phyloP scores from a whole-genome alignment of 2,888 invertebrate species.

The Mantis religiosa region DNA sequence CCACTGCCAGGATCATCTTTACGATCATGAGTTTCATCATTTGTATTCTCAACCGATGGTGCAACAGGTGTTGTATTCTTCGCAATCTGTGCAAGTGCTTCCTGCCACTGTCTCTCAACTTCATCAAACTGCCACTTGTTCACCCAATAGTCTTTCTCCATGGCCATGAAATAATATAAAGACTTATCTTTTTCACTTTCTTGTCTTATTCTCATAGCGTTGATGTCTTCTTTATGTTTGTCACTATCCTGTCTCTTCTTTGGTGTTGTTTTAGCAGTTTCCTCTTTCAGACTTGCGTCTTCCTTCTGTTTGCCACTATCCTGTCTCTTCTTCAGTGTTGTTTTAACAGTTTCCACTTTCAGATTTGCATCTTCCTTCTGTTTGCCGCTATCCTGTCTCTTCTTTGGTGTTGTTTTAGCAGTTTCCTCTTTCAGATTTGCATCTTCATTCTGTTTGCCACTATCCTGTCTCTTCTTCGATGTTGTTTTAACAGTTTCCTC shows the following conservation, averaged over 20 bases:
- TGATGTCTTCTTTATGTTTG: slow-evolving; percentile 15
- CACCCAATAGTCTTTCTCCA: slow-evolving; percentile 26
- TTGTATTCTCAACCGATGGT: slow-evolving; percentile 38
- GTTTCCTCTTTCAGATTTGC: neutral
- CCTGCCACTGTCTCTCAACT: slow-evolving; percentile 56
- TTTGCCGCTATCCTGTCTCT: neutral
- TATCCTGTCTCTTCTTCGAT: neutral
- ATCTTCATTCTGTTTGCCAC: neutral
- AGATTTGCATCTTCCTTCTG: neutral
- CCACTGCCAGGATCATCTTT: slow-evolving; percentile 30
- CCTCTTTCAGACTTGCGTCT: neutral
- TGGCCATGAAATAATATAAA: slow-evolving; percentile 13
- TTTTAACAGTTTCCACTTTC: neutral
- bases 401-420: neutral
- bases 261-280: neutral
- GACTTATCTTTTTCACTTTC: slow-evolving; percentile 20
- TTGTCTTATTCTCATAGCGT: neutral
- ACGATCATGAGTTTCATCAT: slow-evolving; percentile 52
- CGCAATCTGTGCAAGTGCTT: slow-evolving; percentile 49
- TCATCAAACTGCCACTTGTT: slow-evolving; percentile 32
- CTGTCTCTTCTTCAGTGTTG: neutral
- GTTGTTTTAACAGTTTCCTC: neutral
- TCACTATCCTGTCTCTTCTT: slow-evolving; percentile 16
- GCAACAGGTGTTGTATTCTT: slow-evolving; percentile 39
- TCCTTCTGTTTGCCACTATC: neutral